A percentile compares a stretch with the other conserved stretches of the same genome.
Conservation (phyloP, 2,888 invertebrate species). For the Bimastos eiseni region DNA sequence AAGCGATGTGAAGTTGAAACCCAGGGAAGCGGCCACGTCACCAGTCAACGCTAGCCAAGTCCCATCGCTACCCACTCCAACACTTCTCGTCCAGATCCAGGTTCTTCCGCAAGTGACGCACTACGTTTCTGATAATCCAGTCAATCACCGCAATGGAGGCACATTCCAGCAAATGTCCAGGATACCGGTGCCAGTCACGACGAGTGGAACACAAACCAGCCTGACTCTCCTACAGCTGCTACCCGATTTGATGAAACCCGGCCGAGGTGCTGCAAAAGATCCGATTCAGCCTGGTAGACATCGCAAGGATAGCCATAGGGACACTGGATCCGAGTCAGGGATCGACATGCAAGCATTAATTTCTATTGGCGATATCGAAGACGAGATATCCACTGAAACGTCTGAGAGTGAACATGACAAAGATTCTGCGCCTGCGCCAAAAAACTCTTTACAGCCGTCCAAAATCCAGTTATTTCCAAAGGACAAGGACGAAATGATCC, state of each 20-base stretch:
- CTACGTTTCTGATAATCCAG: not conserved
- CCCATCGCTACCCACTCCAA: not conserved
- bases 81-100: not conserved
- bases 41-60: not conserved
- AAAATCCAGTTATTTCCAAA: not conserved
- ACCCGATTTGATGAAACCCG: not conserved
- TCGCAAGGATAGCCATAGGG: not conserved
- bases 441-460: not conserved
- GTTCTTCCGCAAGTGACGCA: not conserved
- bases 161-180: not conserved
- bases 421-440: not conserved
- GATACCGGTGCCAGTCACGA: not conserved
- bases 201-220: not conserved
- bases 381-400: not conserved
- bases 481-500: not conserved
- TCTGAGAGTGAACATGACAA: not conserved
- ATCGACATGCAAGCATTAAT: not conserved
- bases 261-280: not conserved
- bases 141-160: not conserved
- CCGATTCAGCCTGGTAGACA: not conserved
- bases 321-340: not conserved
- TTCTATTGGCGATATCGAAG: not conserved
- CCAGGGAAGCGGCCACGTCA: not conserved
- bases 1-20: not conserved
- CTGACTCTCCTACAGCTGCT: not conserved